Base-by-base conservation (phyloP, 1,140 invertebrate genomes). In the Heliconius eleuchia region DNA sequence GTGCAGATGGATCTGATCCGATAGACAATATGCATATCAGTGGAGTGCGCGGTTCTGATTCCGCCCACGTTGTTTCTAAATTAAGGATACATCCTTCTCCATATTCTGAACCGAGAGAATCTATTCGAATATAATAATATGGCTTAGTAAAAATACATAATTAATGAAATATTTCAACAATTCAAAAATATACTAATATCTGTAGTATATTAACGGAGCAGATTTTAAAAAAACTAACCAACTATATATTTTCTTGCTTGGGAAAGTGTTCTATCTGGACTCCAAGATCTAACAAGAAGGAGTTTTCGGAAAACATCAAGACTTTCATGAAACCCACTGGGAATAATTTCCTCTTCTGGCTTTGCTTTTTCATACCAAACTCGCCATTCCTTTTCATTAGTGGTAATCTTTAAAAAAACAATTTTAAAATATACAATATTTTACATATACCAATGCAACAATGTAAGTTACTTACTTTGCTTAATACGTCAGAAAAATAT, bases 351-450 rank as follows among this genome's bases (percentile, higher is more conserved):
- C 88, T 98, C 97, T 92, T 99, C 98, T 0, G 99, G 98, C 87
- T 96, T 97, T 79, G 99, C 98, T 88, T 98, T 98, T 89, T 99
- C 98, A 89, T 99, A 99, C 99, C 99, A 99, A 16, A 96, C 84
- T 46, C 96, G 96, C 99, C 99, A 99, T 87, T 99, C 98, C 79
- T 96, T 97, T 91, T 99, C 98, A 89, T 97, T 97, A 30, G 96
- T 92, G 82, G 97, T 96, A 85, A 99, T 98, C 96, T 97, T 76
- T 73, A 71, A 27, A 19, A 42, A 13, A 72, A 72, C 0, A 27
- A 66, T 13, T 66, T 27, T 27, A 66, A 7, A 30, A 27, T 5
- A 27, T 42, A 39, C 11, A 71, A 37, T 71, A 37, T 71, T 71
- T 19, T 71, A 37, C 37, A 27, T 72, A 37, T 19, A 72, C 11